These are phyloP conservation scores for Parnassius glacialis DNA, from an alignment of 2,888 invertebrate species.

Conservation along the genomic window DNA sequence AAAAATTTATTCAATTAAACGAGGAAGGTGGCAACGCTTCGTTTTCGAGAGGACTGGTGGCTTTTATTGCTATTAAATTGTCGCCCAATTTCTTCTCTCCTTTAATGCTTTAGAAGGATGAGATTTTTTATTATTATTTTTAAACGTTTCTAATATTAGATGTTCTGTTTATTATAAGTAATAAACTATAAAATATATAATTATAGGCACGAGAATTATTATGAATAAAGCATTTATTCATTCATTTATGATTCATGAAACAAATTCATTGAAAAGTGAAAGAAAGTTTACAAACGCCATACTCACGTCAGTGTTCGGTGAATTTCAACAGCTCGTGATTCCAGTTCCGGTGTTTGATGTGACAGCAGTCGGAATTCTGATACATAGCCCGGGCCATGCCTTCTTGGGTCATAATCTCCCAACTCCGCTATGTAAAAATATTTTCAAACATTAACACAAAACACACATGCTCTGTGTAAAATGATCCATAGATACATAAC, in stretches of 20 bases:
- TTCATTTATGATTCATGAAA: no score
- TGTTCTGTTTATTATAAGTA: no score
- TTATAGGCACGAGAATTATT: no score
- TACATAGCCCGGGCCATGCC: slow-evolving; percentile 94
- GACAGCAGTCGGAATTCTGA: slow-evolving; percentile 96
- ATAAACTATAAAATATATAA: no score
- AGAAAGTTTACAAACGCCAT: background rate
- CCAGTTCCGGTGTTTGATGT: slow-evolving; percentile 95
- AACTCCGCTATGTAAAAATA: slow-evolving; percentile 87
- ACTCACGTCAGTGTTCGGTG: slow-evolving; percentile 94
- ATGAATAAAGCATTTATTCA: no score
- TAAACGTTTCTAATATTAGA: no score
- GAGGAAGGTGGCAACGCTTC: slow-evolving; percentile 67
- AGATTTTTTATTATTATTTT: no score
- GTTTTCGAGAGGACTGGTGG: slow-evolving; percentile 59
- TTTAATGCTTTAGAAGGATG: slow-evolving; percentile 30
- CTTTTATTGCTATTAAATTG: slow-evolving; percentile 54
- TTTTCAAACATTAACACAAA: background rate
- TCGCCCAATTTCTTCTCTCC: slow-evolving; percentile 63
- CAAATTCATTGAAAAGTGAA: background rate
- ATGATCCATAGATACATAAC: no score
- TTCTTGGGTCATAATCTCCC: slow-evolving; percentile 94
- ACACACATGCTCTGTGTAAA: no score
- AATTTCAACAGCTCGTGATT: slow-evolving; percentile 91
- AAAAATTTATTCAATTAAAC: slow-evolving; percentile 78